phyloP scores from a whole-genome alignment of 2,888 invertebrate genomes.

The Pasiphila rectangulata region DNA sequence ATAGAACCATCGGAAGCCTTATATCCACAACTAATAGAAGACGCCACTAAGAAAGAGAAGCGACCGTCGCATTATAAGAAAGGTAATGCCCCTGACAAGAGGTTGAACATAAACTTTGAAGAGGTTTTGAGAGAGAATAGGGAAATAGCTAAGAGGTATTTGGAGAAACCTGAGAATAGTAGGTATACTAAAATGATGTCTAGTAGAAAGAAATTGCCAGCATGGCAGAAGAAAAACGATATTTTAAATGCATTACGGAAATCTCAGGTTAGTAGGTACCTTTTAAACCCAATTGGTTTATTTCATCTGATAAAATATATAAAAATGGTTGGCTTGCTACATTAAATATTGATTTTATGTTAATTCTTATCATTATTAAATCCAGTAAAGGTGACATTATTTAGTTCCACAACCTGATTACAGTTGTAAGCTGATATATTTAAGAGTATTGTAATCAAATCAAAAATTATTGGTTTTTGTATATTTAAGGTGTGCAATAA shows the following conservation, averaged over 20 bases:
- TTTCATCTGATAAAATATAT: too few relatives aligned
- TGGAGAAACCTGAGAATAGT: conserved; percentile 80
- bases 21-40: conserved; percentile 81
- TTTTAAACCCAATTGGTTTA: too few relatives aligned
- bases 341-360: too few relatives aligned
- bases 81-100: conserved; percentile 79
- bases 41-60: conserved; percentile 45
- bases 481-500: too few relatives aligned
- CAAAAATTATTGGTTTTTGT: too few relatives aligned
- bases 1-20: conserved; percentile 78
- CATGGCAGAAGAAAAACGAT: conserved; percentile 85
- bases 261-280: conserved; percentile 81
- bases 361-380: too few relatives aligned
- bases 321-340: too few relatives aligned
- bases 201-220: conserved; percentile 84
- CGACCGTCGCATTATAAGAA: conserved; percentile 84
- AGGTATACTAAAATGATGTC: conserved; percentile 85
- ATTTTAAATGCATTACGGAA: conserved; percentile 84
- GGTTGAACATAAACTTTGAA: conserved; percentile 71
- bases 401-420: too few relatives aligned
- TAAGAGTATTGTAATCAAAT: too few relatives aligned
- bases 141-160: conserved; percentile 82
- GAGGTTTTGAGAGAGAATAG: conserved; percentile 82
- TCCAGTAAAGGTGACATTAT: too few relatives aligned
- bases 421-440: too few relatives aligned